Base-by-base conservation (phyloP, 1,140 invertebrate species). In the Arion vulgaris region DNA sequence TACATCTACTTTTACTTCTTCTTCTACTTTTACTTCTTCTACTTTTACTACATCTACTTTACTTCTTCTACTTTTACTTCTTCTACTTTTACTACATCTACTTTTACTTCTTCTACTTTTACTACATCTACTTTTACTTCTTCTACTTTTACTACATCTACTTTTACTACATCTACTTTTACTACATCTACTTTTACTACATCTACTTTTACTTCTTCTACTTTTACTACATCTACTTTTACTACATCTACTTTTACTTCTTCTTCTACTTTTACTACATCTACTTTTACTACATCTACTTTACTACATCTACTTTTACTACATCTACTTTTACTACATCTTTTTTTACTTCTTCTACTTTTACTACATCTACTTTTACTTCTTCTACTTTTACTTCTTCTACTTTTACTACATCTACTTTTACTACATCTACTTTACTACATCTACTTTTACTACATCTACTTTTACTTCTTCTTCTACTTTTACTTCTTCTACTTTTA, bases 11-110 rank as follows among this genome's bases (percentile, higher is more conserved):
- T 66, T 26, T 79, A 79, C 45, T 79, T 41, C 62, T 81, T 75
- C 62, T 81, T 75, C 62, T 81, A 76, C 62, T 76, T 75, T 32
- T 81, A 81, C 62, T 81, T 75, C 62, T 71, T 4, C 32, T 17
- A 71, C 4, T 71, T 17, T 19, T 71, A 57, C 53, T 57, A n/a
- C n/a, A n/a, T n/a, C n/a, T n/a, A n/a, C n/a, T n/a, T n/a, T n/a
- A n/a, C n/a, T n/a, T 15, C 53, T 57, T 15, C 53, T 11, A 57
- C 53, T 19, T 15, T 2, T 57, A 4, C 26, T 57, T 57, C 26
- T 15, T 9, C 53, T 57, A 57, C 53, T 57, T 15, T 23, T 57
- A 57, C 19, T 71, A 71, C 38, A 23, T 4, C 38, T 71, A 71
- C 38, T 71, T 23, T 28, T 41, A 76, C 68, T 81, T 75, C 38